phyloP scores from a whole-genome alignment of 2,797 vertebrate species.

The Onychomys leucogaster region DNA sequence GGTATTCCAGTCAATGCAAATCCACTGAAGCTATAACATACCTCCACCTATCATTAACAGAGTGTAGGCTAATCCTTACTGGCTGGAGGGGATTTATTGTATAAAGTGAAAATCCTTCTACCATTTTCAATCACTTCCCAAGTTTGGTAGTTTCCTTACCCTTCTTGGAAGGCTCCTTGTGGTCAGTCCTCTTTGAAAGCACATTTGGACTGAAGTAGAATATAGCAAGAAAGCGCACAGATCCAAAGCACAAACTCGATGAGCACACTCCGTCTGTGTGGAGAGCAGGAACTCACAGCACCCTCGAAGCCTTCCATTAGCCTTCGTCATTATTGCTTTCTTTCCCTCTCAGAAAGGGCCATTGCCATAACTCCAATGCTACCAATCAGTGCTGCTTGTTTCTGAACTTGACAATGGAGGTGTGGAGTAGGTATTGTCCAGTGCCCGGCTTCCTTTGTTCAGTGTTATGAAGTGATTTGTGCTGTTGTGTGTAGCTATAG shows the following conservation, averaged over 20 bases:
- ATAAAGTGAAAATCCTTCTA: conserved; percentile 43
- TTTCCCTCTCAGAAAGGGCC: not conserved
- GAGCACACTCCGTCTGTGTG: not conserved
- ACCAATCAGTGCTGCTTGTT: not conserved
- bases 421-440: conserved; percentile 32
- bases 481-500: not conserved
- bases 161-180: conserved; percentile 20
- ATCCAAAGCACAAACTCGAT: not conserved
- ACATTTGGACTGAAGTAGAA: not conserved
- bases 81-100: not conserved
- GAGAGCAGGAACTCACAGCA: not conserved
- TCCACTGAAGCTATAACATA: not conserved
- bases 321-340: not conserved
- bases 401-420: conserved; percentile 31
- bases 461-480: conserved; percentile 35
- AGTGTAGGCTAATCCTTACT: not conserved
- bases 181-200: not conserved
- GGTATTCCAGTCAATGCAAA: not conserved
- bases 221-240: not conserved
- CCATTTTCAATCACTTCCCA: conserved; percentile 16
- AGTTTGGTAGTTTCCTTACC: conserved; percentile 29
- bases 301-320: not conserved
- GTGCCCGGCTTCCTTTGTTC: conserved; percentile 20
- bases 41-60: not conserved
- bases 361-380: not conserved